Base-by-base conservation (phyloP, 2,113 vertebrate genomes). In the Macrotis lagotis region DNA sequence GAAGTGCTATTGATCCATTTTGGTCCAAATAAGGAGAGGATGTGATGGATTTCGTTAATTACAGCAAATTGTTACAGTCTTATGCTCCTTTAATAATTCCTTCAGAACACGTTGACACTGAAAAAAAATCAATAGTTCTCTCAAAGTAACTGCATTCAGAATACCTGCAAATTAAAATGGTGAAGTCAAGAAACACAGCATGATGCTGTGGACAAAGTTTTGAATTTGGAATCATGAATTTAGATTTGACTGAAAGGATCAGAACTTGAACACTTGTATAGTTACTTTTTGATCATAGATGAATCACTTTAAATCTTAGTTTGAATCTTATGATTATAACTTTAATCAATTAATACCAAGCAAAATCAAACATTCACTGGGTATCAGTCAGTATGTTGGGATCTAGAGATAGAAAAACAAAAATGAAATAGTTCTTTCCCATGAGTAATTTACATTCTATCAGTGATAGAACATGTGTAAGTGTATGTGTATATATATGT, bases 61-160 rank as follows among this genome's bases (percentile, higher is more conserved):
- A 92, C 47, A 52, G 8, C 25, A 91, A 94, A 28, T 92, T 24
- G 48, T 5, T 93, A 74, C 5, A 88, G 26, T 53, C 49, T 95
- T 93, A 59, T 50, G 26, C 12, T 92, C 48, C 16, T 93, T 88
- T 90, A 25, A 52, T 66, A 93, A 92, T 94, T 95, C 3, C 92
- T 26, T 90, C 8, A 66, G 37, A 95, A 93, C 5, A 92, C 93
- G 8, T 52, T 74, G 10, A 47, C 11, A 44, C 0, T 92, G 14
- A 92, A 94, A 26, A 88, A 91, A 83, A 26, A 89, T 26, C 53
- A 22, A 22, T 49, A 51, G 52, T 25, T 91, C 93, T 74, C 92
- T 94, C 90, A 16, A 93, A 25, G 47, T 0, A 0, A 28, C 3
- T 19, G 48, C 14, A n/a, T 25, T 51, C 66, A 26, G 88, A 93